A percentile compares a stretch with the other conserved stretches of the same genome.
These are phyloP conservation scores for Pseudomyrmex sp. DNA, from an alignment of 1,140 invertebrate species.

Conservation along the genomic window DNA sequence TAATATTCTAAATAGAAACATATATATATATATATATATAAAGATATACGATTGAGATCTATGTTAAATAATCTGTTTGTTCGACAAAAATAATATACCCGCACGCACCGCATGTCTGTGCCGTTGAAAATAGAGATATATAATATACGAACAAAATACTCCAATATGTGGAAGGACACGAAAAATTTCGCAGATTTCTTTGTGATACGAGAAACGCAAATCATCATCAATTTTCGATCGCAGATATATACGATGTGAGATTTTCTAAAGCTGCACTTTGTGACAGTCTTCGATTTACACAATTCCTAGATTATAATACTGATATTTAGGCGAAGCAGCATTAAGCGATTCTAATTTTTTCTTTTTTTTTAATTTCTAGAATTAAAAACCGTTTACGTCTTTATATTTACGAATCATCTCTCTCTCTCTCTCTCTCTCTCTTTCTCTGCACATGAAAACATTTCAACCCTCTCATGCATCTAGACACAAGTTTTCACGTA, in stretches of 20 bases:
- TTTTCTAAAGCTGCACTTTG: constrained; percentile 59
- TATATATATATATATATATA: no score
- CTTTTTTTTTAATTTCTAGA: not conserved
- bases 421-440: no score
- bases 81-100: constrained; percentile 50
- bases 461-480: no score
- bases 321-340: constrained; percentile 50
- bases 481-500: no score
- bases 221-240: constrained; percentile 17
- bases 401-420: constrained; percentile 1
- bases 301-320: constrained; percentile 63
- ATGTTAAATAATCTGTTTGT: constrained; percentile 43
- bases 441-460: not conserved
- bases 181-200: constrained; percentile 54
- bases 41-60: no score
- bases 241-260: constrained; percentile 28
- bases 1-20: constrained; percentile 43
- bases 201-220: constrained; percentile 47
- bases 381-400: not conserved
- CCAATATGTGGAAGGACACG: constrained; percentile 26
- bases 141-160: constrained; percentile 32
- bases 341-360: constrained; percentile 16
- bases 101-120: constrained; percentile 46
- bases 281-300: constrained; percentile 57
- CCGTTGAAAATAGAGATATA: not conserved